Evolutionary conservation across 2,113 vertebrate species (phyloP), one percentile per base, ranked within the genome.

Genomic region (Rhynchopsitta pachyrhyncha): DNA sequence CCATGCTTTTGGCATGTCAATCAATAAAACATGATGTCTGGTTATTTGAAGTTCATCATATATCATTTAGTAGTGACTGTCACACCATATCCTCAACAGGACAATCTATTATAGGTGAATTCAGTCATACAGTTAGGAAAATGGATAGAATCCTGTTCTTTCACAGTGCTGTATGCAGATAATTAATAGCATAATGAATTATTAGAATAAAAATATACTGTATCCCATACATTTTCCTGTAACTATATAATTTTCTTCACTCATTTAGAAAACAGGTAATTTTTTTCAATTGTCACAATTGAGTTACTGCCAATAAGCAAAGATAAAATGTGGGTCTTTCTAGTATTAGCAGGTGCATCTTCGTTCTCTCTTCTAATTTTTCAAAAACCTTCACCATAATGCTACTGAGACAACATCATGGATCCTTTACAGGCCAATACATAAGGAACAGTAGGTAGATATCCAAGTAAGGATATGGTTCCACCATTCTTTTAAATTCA

Each of bases 31-130:
- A 11, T 92, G 88, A 94, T 95, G 41, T 63, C 62, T 96, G 71
- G 76, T 94, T 97, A 94, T 96, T 94, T 97, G 89, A 96, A 94
- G 42, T 82, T 95, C 79, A 94, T 97, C 70, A 83, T 97, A 37
- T 95, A 97, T 97, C 89, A 90, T 85, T 96, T 95, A 87, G 29
- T 90, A 95, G 93, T 95, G 93, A 88, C 81, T 93, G 68, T 88
- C 92, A 95, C 41, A 70, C 49, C 69, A 39, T 83, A 81, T 91
- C 44, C 62, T 91, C 76, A 68, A 80, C 82, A 88, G 33, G 78
- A 64, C 77, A 88, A 55, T 74, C 53, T 68, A 85, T 85, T 90
- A 85, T 41, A 92, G 82, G 92, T 47, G 50, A 93, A 78, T 70
- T 95, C 63, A 93, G 52, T 89, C 52, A 66, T 27, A 67, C 64